phyloP scores from a whole-genome alignment of 1,140 invertebrate genomes.

The Drosophila bocki region DNA sequence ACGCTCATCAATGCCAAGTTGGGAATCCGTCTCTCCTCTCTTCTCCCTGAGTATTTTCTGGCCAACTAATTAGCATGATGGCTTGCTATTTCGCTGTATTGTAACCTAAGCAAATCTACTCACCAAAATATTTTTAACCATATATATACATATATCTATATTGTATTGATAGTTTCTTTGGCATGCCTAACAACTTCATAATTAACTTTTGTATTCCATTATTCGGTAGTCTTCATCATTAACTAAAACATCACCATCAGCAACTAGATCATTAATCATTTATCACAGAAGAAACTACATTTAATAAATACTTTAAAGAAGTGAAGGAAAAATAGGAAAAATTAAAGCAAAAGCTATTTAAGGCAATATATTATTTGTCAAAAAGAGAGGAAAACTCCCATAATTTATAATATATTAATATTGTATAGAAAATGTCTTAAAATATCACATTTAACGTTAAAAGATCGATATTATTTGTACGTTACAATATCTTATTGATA shows the following conservation, averaged over 20 bases:
- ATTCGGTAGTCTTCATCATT: slow-evolving; percentile 41
- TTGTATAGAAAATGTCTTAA: no score
- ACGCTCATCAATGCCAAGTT: slow-evolving; percentile 12
- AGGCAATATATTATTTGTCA: not conserved
- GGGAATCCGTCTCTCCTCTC: slow-evolving; percentile 3
- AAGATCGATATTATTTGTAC: no score
- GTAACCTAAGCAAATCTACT: slow-evolving; percentile 19
- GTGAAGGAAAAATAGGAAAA: not conserved
- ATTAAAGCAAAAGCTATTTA: not conserved
- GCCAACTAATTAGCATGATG: slow-evolving; percentile 33
- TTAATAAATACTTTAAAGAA: slow-evolving; percentile 7
- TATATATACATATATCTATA: not conserved
- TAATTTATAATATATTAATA: no score
- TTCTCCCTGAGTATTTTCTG: slow-evolving; percentile 1
- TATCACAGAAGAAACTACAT: slow-evolving; percentile 4
- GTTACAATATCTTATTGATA: not conserved
- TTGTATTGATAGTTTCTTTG: slow-evolving; percentile 28
- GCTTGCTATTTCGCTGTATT: slow-evolving; percentile 27
- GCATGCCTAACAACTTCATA: slow-evolving; percentile 69
- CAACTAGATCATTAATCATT: slow-evolving; percentile 35
- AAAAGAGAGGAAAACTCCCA: no score
- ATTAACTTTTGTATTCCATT: slow-evolving; percentile 55
- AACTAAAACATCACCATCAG: slow-evolving; percentile 31
- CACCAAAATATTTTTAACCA: not conserved
- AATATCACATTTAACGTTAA: no score